phyloP scores from a whole-genome alignment of 2,113 vertebrate species.

The Coregonus clupeaformis region DNA sequence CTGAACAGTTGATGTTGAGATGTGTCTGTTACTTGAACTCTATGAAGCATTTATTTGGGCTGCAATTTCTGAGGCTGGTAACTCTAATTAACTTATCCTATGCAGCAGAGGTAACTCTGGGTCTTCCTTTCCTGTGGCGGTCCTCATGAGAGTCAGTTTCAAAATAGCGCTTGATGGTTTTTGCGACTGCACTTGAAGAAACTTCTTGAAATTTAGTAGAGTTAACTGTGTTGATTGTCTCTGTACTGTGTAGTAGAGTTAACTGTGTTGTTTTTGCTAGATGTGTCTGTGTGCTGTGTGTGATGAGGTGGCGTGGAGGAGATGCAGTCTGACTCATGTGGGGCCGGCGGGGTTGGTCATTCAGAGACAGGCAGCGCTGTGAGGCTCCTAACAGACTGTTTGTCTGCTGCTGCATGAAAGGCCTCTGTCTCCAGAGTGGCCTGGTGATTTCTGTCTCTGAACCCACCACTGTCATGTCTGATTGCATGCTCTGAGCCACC shows the following conservation, averaged over 20 bases:
- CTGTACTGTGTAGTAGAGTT: background rate
- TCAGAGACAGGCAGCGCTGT: slow-evolving; percentile 15
- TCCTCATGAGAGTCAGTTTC: no score
- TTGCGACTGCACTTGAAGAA: no score
- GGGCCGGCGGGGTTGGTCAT: slow-evolving; percentile 3
- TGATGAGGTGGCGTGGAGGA: slow-evolving; percentile 13
- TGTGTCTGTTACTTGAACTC: no score
- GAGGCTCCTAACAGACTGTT: slow-evolving; percentile 60
- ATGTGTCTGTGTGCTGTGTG: slow-evolving; percentile 18
- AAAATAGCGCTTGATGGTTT: no score
- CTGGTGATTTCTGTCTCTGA: slow-evolving; percentile 6
- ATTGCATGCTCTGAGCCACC: slow-evolving; percentile 25
- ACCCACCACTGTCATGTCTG: slow-evolving; percentile 30
- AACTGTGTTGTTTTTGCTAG: slow-evolving; percentile 13
- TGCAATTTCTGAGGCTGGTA: no score
- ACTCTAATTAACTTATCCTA: no score
- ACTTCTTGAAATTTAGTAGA: no score
- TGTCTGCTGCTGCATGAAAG: slow-evolving; percentile 61
- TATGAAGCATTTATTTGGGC: no score
- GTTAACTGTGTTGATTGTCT: background rate
- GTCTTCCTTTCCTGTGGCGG: no score
- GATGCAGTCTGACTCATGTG: slow-evolving; percentile 66
- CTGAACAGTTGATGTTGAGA: no score
- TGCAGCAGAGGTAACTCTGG: no score
- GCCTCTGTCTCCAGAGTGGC: slow-evolving; percentile 44